Percentiles rank a stretch among this genome's conserved stretches.
phyloP scores from a whole-genome alignment of 2,888 invertebrate species.

The Ceratothoa steindachneri region DNA sequence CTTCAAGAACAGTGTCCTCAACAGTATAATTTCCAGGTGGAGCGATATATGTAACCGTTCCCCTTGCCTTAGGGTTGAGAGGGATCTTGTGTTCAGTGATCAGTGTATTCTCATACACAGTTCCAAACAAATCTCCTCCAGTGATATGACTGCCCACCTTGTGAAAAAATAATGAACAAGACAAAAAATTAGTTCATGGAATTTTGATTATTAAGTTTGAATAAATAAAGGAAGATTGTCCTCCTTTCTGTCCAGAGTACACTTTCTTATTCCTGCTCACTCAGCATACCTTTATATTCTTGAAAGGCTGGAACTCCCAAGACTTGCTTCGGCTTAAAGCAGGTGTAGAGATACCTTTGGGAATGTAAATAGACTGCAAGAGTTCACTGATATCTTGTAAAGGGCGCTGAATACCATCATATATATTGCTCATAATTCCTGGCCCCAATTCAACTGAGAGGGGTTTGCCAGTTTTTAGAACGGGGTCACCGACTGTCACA shows the following conservation, averaged over 20 bases:
- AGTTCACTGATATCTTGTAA: constrained; percentile 88
- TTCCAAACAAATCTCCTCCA: constrained; percentile 93
- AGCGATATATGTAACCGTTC: constrained; percentile 93
- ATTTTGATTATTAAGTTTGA: background rate
- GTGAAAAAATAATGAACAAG: too few relatives aligned
- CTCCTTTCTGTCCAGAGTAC: background rate
- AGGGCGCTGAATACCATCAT: constrained; percentile 99
- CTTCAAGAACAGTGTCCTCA: constrained; percentile 87
- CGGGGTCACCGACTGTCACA: constrained; percentile 98
- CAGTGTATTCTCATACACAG: constrained; percentile 94
- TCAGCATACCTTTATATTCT: constrained; percentile 31
- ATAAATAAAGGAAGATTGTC: background rate
- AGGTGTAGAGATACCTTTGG: constrained; percentile 96
- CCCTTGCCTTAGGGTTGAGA: constrained; percentile 88
- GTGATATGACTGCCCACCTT: constrained; percentile 94
- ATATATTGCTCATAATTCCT: constrained; percentile 98
- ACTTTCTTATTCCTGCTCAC: background rate
- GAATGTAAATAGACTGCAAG: constrained; percentile 96
- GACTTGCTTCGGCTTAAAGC: constrained; percentile 69
- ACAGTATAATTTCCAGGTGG: constrained; percentile 89
- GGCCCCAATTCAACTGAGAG: constrained; percentile 98
- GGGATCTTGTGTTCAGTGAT: constrained; percentile 91
- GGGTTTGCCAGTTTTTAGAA: constrained; percentile 96
- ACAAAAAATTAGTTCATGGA: constrained; percentile 15
- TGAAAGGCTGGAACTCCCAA: constrained; percentile 87